Conservation (phyloP, 2,113 vertebrate genomes). For the Poicephalus gulielmi region DNA sequence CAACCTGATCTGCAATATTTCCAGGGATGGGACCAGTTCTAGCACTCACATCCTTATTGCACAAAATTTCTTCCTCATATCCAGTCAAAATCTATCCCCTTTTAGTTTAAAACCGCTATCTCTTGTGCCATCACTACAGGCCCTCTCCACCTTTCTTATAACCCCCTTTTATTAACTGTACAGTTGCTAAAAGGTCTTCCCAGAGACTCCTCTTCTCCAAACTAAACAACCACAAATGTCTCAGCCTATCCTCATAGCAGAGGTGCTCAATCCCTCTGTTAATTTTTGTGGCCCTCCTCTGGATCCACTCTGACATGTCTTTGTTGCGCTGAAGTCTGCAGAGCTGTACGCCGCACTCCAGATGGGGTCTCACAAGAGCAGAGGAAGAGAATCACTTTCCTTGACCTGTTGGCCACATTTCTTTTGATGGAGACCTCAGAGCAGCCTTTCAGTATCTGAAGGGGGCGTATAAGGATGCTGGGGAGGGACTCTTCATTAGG, state of each 20-base stretch:
- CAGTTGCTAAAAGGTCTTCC: rapidly evolving
- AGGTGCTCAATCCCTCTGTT: neutral
- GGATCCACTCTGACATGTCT: neutral
- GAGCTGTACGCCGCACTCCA: neutral
- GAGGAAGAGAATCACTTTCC: neutral
- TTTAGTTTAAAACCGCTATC: neutral
- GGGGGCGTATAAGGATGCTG: too few species aligned
- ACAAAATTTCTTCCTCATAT: neutral
- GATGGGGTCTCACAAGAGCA: neutral
- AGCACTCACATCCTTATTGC: neutral
- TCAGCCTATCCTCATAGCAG: neutral
- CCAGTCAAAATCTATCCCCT: neutral
- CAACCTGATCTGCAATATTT: neutral
- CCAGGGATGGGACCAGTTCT: neutral
- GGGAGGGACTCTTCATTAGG: too few species aligned
- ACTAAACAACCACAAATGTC: neutral
- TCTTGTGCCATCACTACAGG: neutral
- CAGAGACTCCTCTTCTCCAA: neutral
- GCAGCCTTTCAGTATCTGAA: too few species aligned
- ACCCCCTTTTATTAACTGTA: neutral
- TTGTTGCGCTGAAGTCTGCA: neutral
- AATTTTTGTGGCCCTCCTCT: neutral
- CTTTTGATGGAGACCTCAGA: neutral
- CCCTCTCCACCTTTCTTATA: neutral
- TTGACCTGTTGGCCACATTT: neutral